Base-by-base conservation (phyloP, 2,888 invertebrate species). In the Linnaemya tessellans region DNA sequence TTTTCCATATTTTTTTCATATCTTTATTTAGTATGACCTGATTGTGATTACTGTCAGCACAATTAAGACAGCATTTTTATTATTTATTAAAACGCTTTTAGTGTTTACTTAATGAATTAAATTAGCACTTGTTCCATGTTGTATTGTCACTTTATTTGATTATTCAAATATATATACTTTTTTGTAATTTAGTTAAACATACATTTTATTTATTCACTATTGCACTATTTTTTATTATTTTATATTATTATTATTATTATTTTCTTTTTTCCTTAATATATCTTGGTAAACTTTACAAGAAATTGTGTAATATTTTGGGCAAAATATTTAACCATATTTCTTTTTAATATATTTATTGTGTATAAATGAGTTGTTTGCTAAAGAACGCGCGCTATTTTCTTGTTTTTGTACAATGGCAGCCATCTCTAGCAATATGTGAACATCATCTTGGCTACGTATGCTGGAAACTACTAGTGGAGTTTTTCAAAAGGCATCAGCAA, bases 361-460 rank as follows among this genome's bases (percentile, higher is more conserved):
- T 60, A 70, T 51, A 25, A 62, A 79, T 51, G 46, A 65, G 13
- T 80, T 80, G 70, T 41, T 70, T 73, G 75, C 58, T 75, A 58
- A 58, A 71, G 75, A 82, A 54, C 65, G 82, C 85, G 85, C 79
- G 82, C 77, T 77, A 83, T 78, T 83, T 78, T 70, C n/a, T 78
- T 58, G 60, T 41, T 83, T 78, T 73, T 77, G 82, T 78, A 11
- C 25, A 65, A 49, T 78, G 64, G 64, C 77, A 77, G 82, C 77
- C 82, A 83, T 83, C 65, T 70, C 60, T 70, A 82, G 71, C 73
- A 84, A 56, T 60, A 82, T 80, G 60, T 80, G 85, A 74, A 79
- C 78, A 85, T 82, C 85, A 85, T 85, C 85, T 85, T 85, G 85
- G 85, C 85, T 85, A 85, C 75, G 79, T 82, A 79, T 79, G 81